Conservation (phyloP, 2,797 vertebrate species). For the Cossypha polioptera region DNA sequence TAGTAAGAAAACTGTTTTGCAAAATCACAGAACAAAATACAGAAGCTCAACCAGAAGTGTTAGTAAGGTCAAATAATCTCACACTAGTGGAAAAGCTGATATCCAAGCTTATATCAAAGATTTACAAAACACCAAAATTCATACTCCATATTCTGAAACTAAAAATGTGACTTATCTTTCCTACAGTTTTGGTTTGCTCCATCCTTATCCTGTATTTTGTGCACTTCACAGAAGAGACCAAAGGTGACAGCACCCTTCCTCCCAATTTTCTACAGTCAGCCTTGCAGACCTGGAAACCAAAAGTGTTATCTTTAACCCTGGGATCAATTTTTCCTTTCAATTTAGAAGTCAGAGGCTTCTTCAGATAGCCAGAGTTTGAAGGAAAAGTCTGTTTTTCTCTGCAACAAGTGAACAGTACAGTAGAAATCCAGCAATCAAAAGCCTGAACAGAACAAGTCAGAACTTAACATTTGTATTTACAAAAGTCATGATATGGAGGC, state of each 20-base stretch:
- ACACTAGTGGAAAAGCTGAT: not conserved
- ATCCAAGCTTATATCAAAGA: not conserved
- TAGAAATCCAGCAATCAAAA: not conserved
- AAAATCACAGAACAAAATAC: not conserved
- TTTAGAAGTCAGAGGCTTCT: not conserved
- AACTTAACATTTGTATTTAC: not conserved
- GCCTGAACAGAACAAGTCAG: not conserved
- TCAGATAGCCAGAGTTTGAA: not conserved
- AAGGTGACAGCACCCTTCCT: not conserved
- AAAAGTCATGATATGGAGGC: not conserved
- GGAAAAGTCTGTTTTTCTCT: not conserved
- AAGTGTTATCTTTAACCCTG: not conserved
- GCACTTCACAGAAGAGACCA: not conserved
- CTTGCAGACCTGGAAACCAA: not conserved
- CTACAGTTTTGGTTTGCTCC: not conserved
- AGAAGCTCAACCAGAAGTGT: not conserved
- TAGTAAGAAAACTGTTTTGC: not conserved
- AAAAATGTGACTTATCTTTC: not conserved
- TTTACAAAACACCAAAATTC: not conserved
- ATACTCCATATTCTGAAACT: not conserved
- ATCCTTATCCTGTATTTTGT: not conserved
- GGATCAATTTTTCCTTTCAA: conserved; percentile 22
- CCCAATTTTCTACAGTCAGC: not conserved
- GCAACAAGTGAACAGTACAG: not conserved
- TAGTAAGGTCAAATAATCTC: not conserved